Base-by-base conservation (phyloP, 30 jellyfish, hydroid and myxozoan genomes). In the Aurelia sp. region DNA sequence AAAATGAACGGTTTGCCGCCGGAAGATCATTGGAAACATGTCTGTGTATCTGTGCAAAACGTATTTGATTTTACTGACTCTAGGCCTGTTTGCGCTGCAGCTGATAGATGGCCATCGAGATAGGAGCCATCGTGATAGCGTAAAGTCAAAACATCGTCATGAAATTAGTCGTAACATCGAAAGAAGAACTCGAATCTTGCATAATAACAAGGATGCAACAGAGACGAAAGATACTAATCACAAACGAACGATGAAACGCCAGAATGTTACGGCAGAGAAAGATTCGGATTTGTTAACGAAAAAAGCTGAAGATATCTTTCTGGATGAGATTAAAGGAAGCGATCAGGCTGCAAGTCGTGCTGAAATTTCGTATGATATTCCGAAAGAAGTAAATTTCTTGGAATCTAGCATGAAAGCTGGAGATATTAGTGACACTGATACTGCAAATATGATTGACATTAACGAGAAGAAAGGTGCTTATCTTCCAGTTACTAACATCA, bases 281-380 rank as follows among this genome's bases (percentile, higher is more conserved):
- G 74, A 30, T 2, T 47, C 92, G 15, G 78, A 63, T 13, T 21
- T 68, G 62, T 85, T 83, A 52, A 58, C 70, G 17, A 67, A 69
- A 12, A 55, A 55, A 20, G 92, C 80, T 5, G 92, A 69, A 69
- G 86, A 83, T 31, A 69, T 83, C n/a, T 75, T 83, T 13, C 16
- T 69, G 86, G 92, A 83, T 63, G 92, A 83, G 44, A 83, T 83
- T 4, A 83, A 41, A 24, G 76, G 92, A 16, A 83, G 92, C 55
- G 92, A 83, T 69, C 92, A 83, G 53, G 92, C 92, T 5, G 92
- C 92, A 22, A 71, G 35, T 58, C 58, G 86, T 8, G 92, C 86
- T 5, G 92, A 83, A 62, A 63, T 71, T 3, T 35, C 92, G 21
- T 69, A 6, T 19, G 72, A 83, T 48, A 70, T 83, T 13, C 92